A percentile compares a stretch with the other conserved stretches of the same genome.
Conservation (phyloP, 2,888 invertebrate species). For the Leptinotarsa tumamoca region DNA sequence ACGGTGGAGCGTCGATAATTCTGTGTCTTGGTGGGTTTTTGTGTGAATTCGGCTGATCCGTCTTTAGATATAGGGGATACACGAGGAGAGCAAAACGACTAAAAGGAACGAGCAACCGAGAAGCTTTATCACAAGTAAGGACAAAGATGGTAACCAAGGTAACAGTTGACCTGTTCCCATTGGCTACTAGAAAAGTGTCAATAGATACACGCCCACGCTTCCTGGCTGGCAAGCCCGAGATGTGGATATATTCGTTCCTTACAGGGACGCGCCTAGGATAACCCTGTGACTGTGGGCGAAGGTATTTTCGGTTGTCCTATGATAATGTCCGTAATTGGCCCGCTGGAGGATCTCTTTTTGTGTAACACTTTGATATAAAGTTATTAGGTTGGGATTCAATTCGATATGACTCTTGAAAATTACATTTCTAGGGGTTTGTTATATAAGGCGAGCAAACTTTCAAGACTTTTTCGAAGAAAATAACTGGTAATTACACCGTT, state of each 20-base stretch:
- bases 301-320: background rate
- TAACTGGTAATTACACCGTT: too few species aligned
- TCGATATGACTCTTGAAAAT: too few species aligned
- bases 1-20: conserved; percentile 42
- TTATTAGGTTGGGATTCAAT: too few species aligned
- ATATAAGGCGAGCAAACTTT: too few species aligned
- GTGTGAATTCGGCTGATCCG: conserved; percentile 43
- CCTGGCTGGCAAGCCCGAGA: conserved; percentile 37
- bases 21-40: conserved; percentile 42
- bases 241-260: conserved; percentile 11
- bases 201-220: conserved; percentile 62
- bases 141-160: conserved; percentile 63
- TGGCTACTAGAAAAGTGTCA: conserved; percentile 64
- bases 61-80: conserved; percentile 47
- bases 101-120: conserved; percentile 45
- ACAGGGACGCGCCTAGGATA: conserved; percentile 13
- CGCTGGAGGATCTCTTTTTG: background rate
- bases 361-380: background rate
- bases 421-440: too few species aligned
- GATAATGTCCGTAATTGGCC: background rate
- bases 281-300: background rate
- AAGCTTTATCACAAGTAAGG: conserved; percentile 57
- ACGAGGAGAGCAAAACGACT: conserved; percentile 49
- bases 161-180: conserved; percentile 62
- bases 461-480: too few species aligned